phyloP scores from a whole-genome alignment of 1,140 invertebrate species.

The Leptinotarsa undecemlineata region DNA sequence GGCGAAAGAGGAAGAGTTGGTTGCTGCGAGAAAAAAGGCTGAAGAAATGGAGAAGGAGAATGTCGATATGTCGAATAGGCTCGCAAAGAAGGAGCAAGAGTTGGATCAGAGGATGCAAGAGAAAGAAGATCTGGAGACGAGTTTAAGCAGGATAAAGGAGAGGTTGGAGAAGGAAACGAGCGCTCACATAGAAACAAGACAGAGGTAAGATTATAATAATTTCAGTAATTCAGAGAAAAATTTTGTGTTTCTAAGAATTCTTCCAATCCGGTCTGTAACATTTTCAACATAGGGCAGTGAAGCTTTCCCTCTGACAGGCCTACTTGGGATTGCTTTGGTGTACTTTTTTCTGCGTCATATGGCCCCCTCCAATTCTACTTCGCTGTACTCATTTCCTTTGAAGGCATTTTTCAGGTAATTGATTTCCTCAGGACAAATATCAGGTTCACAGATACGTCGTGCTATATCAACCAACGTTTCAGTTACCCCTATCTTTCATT shows the following conservation, averaged over 20 bases:
- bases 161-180: slow-evolving; percentile 88
- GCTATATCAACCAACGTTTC: neutral
- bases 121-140: slow-evolving; percentile 89
- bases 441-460: neutral
- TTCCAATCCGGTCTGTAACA: too few relatives aligned
- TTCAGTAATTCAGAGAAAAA: too few relatives aligned
- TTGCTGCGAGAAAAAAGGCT: slow-evolving; percentile 82
- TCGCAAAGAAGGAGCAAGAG: slow-evolving; percentile 93
- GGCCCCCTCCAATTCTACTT: neutral
- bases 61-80: slow-evolving; percentile 78
- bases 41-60: slow-evolving; percentile 89
- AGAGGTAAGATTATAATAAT: slow-evolving; percentile 57
- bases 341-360: neutral
- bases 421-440: neutral
- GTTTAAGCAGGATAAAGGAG: slow-evolving; percentile 81
- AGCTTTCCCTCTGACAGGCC: too few relatives aligned
- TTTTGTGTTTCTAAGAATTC: too few relatives aligned
- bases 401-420: too few relatives aligned
- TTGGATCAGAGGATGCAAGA: slow-evolving; percentile 86
- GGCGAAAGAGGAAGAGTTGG: slow-evolving; percentile 92
- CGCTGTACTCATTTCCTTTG: too few relatives aligned
- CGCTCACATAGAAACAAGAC: slow-evolving; percentile 83
- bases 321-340: neutral
- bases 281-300: too few relatives aligned
- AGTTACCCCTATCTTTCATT: too few relatives aligned